phyloP scores from a whole-genome alignment of 2,797 vertebrate genomes.

The Gobionotothen gibberifrons region DNA sequence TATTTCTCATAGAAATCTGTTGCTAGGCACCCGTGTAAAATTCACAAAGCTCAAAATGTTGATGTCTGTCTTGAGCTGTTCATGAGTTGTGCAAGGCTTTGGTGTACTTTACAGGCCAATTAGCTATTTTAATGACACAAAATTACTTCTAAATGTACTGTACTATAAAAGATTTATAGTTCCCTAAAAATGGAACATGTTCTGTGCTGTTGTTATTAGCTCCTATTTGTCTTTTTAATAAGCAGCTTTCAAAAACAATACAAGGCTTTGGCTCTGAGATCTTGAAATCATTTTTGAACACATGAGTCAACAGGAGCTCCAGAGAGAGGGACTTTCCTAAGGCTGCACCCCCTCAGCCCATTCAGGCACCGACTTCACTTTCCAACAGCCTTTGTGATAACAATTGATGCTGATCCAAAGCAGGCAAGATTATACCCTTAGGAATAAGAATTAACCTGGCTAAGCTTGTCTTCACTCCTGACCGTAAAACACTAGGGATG shows the following conservation, averaged over 20 bases:
- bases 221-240: constrained; percentile 33
- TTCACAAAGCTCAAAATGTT: constrained; percentile 8
- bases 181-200: constrained; percentile 17
- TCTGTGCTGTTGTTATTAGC: constrained; percentile 24
- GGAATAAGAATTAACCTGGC: constrained; percentile 44
- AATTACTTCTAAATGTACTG: constrained; percentile 37
- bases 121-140: constrained; percentile 47
- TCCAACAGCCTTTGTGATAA: constrained; percentile 31
- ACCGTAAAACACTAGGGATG: constrained; percentile 27
- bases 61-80: constrained; percentile 12
- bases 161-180: constrained; percentile 22
- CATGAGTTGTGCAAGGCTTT: constrained; percentile 19
- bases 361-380: constrained; percentile 26
- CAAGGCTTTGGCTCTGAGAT: constrained; percentile 13
- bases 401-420: constrained; percentile 31
- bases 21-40: constrained; percentile 43
- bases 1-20: constrained; percentile 28
- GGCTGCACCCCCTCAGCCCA: constrained; percentile 48
- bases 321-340: constrained; percentile 59
- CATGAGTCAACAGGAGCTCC: constrained; percentile 29
- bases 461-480: constrained; percentile 12
- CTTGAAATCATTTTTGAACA: constrained; percentile 18
- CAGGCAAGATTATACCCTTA: constrained; percentile 34
- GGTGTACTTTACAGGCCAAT: constrained; percentile 39
- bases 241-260: constrained; percentile 3